Base-by-base conservation (phyloP, 2,888 invertebrate genomes). In the Antheraea assamensis region DNA sequence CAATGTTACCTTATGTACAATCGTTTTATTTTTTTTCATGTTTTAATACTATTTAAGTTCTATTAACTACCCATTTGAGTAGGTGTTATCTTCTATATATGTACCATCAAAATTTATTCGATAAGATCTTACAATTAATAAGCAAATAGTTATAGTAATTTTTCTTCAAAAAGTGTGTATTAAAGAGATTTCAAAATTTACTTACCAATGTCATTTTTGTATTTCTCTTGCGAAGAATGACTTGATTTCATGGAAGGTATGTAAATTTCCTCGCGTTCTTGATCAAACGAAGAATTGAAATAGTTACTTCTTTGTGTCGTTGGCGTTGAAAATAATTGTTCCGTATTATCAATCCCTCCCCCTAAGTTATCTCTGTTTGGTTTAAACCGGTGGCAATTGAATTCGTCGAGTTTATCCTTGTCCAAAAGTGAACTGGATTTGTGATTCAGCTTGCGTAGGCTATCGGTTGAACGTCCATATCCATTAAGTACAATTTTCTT, bases 401-500 rank as follows among this genome's bases (percentile, higher is more conserved):
- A 61, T 61, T 72, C 61, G 47, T 72, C 49, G 72, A 52, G 13
- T 21, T 70, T 72, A 70, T 70, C 35, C 10, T 71, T 73, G 70
- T 72, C 72, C 64, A 24, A 47, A 17, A 55, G 21, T 66, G 71
- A 31, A 64, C 21, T 35, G 31, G 64, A 71, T 75, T 79, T 82
- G 64, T 75, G 75, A 74, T 70, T 74, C 49, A 75, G 75, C 47
- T 79, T 81, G 21, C 75, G 75, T 8, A 78, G 75, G 74, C 75
- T 75, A 71, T 84, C 78, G n/a, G 74, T 79, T 31, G 78, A 75
- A 35, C 84, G 86, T 66, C 84, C 85, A 47, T 89, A 87, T 58
- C 93, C 94, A 78, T 94, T 95, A 5, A 94, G 80, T 49, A 92
- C 81, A 74, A 94, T 85, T 83, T 92, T 95, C 82, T 92, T 94